These are phyloP conservation scores for Heliocidaris erythrogramma DNA, from an alignment of 35 echinoderm and acorn worm genomes.

Conservation along the genomic window DNA sequence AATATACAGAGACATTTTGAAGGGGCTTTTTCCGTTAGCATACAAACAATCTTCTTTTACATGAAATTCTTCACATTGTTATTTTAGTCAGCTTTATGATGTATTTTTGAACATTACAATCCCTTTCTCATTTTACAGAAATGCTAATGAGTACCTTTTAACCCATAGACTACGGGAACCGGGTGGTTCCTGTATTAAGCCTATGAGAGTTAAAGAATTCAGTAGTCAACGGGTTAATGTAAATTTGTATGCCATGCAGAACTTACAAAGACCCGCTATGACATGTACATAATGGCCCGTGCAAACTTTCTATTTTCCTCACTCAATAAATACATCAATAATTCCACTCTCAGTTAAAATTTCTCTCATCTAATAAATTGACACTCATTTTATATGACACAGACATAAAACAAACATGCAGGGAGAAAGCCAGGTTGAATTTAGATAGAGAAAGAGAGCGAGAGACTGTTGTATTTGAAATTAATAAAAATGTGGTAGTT, in stretches of 20 bases:
- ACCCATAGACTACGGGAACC: no score
- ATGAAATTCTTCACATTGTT: no score
- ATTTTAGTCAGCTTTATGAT: background rate
- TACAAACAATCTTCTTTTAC: no score
- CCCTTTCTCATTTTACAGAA: background rate
- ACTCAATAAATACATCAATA: conserved; percentile 2
- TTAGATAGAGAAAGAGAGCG: background rate
- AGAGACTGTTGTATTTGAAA: background rate
- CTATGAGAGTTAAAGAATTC: no score
- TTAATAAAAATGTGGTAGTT: background rate
- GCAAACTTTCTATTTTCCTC: background rate
- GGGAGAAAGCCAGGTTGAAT: background rate
- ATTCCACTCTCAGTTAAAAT: background rate
- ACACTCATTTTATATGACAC: background rate
- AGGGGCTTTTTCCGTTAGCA: no score
- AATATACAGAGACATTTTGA: no score
- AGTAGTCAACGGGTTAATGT: no score
- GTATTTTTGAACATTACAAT: background rate
- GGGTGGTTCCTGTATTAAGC: no score
- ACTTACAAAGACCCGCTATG: background rate
- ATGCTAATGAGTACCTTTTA: background rate
- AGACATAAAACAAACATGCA: background rate
- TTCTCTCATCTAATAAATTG: background rate
- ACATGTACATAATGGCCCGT: background rate
- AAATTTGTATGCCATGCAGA: background rate